These are phyloP conservation scores for Cardiocondyla obscurior DNA, from an alignment of 1,140 invertebrate species.

Conservation along the genomic window DNA sequence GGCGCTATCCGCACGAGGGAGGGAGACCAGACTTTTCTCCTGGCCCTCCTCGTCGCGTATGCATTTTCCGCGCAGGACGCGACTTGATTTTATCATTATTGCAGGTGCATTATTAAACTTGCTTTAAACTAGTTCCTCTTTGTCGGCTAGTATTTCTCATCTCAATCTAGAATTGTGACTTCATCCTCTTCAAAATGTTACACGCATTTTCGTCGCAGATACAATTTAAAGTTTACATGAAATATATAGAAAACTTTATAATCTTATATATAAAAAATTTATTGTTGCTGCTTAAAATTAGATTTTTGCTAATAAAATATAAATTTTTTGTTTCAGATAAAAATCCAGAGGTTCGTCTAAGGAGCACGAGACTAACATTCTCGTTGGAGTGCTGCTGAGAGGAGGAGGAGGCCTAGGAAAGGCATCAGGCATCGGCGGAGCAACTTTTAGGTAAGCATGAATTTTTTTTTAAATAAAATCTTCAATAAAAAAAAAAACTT, in stretches of 20 bases:
- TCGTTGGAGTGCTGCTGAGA: no score
- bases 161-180: background rate
- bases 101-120: background rate
- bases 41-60: background rate
- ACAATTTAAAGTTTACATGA: background rate
- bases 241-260: background rate
- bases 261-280: no score
- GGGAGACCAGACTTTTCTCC: background rate
- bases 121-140: slow-evolving; percentile 1
- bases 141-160: background rate
- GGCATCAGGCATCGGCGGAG: no score
- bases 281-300: no score
- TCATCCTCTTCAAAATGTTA: background rate
- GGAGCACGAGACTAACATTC: no score
- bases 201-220: background rate
- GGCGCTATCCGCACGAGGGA: background rate
- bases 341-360: no score
- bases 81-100: background rate
- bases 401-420: no score
- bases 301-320: no score
- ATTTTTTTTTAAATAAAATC: no score
- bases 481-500: no score
- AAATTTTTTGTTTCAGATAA: no score
- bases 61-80: background rate
- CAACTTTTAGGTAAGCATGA: no score